Percentiles rank a stretch among this genome's conserved stretches.
Conservation (phyloP, 2,113 vertebrate genomes). For the Riparia riparia region DNA sequence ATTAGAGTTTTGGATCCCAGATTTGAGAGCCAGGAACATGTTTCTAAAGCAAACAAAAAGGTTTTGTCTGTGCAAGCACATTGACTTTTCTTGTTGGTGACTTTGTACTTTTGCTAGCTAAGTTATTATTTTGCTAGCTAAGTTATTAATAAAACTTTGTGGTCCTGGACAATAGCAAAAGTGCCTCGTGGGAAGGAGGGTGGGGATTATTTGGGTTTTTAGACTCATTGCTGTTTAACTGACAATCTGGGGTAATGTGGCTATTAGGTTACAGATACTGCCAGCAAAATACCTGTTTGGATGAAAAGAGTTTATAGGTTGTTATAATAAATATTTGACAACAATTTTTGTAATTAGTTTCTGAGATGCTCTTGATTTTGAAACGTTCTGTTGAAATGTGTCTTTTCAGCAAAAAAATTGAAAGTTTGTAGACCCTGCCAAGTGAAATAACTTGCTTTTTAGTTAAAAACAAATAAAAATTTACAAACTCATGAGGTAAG, state of each 20-base stretch:
- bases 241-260: neutral
- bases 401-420: neutral
- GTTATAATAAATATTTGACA: constrained; percentile 56
- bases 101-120: constrained; percentile 52
- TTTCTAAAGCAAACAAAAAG: neutral
- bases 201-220: neutral
- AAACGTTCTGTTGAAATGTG: neutral
- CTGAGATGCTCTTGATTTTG: neutral
- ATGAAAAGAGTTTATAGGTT: neutral
- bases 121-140: neutral
- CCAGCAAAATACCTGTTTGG: neutral
- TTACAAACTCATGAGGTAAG: neutral
- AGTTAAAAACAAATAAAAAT: constrained; percentile 13
- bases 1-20: neutral
- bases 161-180: constrained; percentile 60
- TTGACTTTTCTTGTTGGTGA: neutral
- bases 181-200: neutral
- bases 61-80: neutral
- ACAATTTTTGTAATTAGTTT: neutral
- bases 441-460: neutral
- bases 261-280: constrained; percentile 10
- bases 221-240: neutral
- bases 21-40: neutral
- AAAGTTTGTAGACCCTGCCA: neutral
- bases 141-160: constrained; percentile 38